Evolutionary conservation across 1,140 invertebrate genomes (phyloP), one percentile per base, ranked within the genome.

Genomic region (Diorhabda carinulata): DNA sequence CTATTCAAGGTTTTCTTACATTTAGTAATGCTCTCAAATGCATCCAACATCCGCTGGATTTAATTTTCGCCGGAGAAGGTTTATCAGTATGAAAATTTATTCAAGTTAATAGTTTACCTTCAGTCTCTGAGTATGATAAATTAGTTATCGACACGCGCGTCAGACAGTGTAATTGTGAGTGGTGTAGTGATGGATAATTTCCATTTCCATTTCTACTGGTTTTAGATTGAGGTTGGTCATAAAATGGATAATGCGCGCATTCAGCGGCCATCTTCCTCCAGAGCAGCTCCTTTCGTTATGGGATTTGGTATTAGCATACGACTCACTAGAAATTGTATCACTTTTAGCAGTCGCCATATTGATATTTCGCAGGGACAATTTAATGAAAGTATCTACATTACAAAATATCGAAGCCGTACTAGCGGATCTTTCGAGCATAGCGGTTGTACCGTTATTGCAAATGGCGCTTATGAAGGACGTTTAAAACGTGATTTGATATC

Each of bases 221-320:
- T 84, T 52, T 73, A 94, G 93, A n/a, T 84, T 96, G 44, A 87
- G 91, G 76, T 88, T 98, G 25, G 94, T 96, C 3, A 96, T 98
- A 78, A 97, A 97, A 81, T 98, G 96, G 96, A 81, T 98, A 6
- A 96, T 98, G 87, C 85, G 95, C 71, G 95, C 92, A 2, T 98
- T 97, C 79, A 97, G 95, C 73, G 96, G 96, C 0, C 94, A 96
- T 79, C 83, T 98, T 61, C 90, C 93, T 0, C 94, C 94, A 3
- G 94, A 97, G 75, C 95, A 98, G 81, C 83, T 98, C 0, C 83
- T 98, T 0, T 88, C 92, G 47, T 82, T 98, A 5, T 98, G 96
- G 96, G 96, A 98, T 81, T 83, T 80, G 66, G 89, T 98, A 65
- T 83, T 98, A 2, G 95, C 92, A 5, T 96, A 95, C 77, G 94